Conservation (phyloP, 2,888 invertebrate genomes). For the Diploptera punctata region DNA sequence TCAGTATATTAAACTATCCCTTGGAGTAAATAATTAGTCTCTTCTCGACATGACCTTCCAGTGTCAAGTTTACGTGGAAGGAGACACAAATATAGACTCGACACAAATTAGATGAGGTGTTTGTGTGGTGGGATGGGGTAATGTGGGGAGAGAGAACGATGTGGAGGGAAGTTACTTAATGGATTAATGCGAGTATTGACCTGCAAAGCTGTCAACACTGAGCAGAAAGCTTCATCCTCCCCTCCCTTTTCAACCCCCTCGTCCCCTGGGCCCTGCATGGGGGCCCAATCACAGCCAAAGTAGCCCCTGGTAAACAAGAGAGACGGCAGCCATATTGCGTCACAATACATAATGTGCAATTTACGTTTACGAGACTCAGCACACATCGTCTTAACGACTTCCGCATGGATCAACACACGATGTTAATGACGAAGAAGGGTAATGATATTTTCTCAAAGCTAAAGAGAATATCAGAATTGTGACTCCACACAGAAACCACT, state of each 20-base stretch:
- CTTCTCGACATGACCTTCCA: background rate
- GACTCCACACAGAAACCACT: no score
- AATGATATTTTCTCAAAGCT: slow-evolving; percentile 1
- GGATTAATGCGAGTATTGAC: slow-evolving; percentile 44
- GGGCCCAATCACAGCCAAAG: slow-evolving; percentile 33
- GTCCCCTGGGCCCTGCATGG: slow-evolving; percentile 20
- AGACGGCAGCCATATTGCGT: slow-evolving; percentile 30
- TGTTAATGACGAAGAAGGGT: slow-evolving; percentile 1
- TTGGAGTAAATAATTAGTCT: background rate
- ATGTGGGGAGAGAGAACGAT: no score
- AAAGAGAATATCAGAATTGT: no score
- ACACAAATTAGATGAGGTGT: slow-evolving; percentile 22
- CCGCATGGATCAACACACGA: slow-evolving; percentile 34
- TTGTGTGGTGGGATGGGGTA: no score
- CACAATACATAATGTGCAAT: slow-evolving; percentile 30
- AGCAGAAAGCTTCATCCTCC: slow-evolving; percentile 27
- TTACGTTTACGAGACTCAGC: slow-evolving; percentile 16
- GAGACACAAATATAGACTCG: background rate
- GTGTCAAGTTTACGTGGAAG: slow-evolving; percentile 11
- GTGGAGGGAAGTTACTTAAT: slow-evolving; percentile 37
- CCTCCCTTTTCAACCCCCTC: slow-evolving; percentile 22
- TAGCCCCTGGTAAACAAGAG: slow-evolving; percentile 28
- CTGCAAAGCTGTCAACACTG: slow-evolving; percentile 41
- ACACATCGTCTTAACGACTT: slow-evolving; percentile 34
- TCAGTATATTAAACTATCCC: background rate